Percentiles rank a stretch among this genome's conserved stretches.
phyloP scores from a whole-genome alignment of 2,797 vertebrate species.

The Lithobates pipiens region DNA sequence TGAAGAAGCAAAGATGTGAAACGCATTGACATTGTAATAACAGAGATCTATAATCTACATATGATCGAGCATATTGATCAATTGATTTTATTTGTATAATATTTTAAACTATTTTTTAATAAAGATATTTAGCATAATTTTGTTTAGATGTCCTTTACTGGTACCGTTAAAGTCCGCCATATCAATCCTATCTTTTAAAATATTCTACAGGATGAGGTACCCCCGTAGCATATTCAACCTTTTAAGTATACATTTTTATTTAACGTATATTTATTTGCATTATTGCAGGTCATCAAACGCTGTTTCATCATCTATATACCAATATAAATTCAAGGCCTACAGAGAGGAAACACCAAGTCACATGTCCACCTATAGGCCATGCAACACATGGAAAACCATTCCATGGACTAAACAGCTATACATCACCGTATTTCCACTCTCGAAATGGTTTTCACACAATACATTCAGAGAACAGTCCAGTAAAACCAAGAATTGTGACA shows the following conservation, averaged over 20 bases:
- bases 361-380: slow-evolving; percentile 72
- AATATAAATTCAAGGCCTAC: slow-evolving; percentile 70
- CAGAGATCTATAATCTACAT: no score
- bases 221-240: no score
- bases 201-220: no score
- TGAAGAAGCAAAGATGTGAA: no score
- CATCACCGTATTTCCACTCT: slow-evolving; percentile 66
- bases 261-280: not conserved
- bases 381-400: slow-evolving; percentile 73
- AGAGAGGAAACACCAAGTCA: slow-evolving; percentile 71
- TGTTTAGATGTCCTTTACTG: no score
- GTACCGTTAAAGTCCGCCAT: no score
- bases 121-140: no score
- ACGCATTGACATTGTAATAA: no score
- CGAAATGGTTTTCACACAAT: slow-evolving; percentile 77
- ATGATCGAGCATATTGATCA: no score
- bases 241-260: not conserved
- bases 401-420: slow-evolving; percentile 63
- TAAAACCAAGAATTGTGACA: slow-evolving; percentile 90
- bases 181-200: no score
- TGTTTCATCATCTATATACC: slow-evolving; percentile 71
- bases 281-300: slow-evolving; percentile 72
- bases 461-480: slow-evolving; percentile 85
- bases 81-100: no score
- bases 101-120: no score